These are phyloP conservation scores for Nesoenas mayeri DNA, from an alignment of 2,113 vertebrate genomes.

Conservation along the genomic window DNA sequence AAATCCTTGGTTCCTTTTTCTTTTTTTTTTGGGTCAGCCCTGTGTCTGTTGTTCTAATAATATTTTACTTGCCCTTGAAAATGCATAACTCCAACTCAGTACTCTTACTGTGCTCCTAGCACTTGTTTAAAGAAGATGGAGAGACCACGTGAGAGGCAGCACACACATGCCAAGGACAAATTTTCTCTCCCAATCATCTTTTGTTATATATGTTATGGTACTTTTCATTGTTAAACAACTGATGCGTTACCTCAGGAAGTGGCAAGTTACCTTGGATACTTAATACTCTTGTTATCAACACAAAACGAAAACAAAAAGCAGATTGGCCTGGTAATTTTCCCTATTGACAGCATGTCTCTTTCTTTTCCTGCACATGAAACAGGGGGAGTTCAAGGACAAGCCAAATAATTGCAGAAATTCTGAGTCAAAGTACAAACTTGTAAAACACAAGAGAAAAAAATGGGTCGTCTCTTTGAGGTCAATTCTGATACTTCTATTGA, in stretches of 20 bases:
- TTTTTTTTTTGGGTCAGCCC: background rate
- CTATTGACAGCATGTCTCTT: background rate
- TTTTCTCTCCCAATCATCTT: background rate
- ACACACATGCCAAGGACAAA: background rate
- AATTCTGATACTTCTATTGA: background rate
- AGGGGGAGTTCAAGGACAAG: background rate
- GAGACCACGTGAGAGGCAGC: background rate
- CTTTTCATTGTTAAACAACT: background rate
- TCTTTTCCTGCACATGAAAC: background rate
- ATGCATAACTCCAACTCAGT: background rate
- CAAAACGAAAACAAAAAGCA: background rate
- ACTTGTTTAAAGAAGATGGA: background rate
- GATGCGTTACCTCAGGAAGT: background rate
- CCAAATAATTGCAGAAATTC: background rate
- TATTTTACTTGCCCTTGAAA: constrained; percentile 29
- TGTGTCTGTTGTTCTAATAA: background rate
- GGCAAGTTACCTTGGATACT: background rate
- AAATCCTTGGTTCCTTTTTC: background rate
- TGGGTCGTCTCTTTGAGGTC: background rate
- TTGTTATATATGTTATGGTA: background rate
- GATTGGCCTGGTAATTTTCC: background rate
- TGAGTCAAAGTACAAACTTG: background rate
- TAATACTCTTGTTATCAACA: background rate
- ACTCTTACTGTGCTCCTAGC: background rate
- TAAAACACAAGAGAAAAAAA: background rate